A percentile compares a stretch with the other conserved stretches of the same genome.
These are phyloP conservation scores for Columbina picui DNA, from an alignment of 2,113 vertebrate species.

Conservation along the genomic window DNA sequence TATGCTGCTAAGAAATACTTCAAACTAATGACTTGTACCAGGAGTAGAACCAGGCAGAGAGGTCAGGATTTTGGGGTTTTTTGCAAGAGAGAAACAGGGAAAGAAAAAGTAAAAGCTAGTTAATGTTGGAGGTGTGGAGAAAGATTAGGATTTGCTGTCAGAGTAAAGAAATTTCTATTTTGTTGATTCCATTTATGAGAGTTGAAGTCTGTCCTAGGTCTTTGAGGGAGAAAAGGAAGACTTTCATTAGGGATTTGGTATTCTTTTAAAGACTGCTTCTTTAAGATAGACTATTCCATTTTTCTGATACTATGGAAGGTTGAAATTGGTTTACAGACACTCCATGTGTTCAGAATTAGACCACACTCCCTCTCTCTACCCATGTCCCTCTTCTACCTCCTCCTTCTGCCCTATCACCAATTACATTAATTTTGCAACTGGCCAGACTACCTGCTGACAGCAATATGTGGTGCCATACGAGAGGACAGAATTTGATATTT, in stretches of 20 bases:
- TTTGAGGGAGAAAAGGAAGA: not conserved
- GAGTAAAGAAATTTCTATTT: not conserved
- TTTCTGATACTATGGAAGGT: not conserved
- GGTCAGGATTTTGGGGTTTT: not conserved
- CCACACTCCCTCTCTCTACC: not conserved
- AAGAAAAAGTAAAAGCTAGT: not conserved
- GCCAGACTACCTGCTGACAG: slow-evolving; percentile 1
- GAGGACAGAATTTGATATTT: not conserved
- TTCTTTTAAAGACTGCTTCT: not conserved
- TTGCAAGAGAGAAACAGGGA: not conserved
- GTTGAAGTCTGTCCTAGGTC: not conserved
- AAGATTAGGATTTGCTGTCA: not conserved
- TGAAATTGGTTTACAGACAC: not conserved
- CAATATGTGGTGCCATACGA: slow-evolving; percentile 5
- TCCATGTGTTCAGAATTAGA: not conserved
- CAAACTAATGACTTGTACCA: rapidly evolving
- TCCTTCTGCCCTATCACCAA: not conserved
- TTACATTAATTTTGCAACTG: not conserved
- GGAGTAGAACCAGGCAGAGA: not conserved
- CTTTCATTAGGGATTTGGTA: not conserved
- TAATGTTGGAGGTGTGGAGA: not conserved
- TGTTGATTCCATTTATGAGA: not conserved
- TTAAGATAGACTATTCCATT: rapidly evolving
- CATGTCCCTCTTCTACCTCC: not conserved
- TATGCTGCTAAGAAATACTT: not conserved